These are phyloP conservation scores for Melipona quadrifasciata DNA, from an alignment of 1,140 invertebrate genomes.

Conservation along the genomic window DNA sequence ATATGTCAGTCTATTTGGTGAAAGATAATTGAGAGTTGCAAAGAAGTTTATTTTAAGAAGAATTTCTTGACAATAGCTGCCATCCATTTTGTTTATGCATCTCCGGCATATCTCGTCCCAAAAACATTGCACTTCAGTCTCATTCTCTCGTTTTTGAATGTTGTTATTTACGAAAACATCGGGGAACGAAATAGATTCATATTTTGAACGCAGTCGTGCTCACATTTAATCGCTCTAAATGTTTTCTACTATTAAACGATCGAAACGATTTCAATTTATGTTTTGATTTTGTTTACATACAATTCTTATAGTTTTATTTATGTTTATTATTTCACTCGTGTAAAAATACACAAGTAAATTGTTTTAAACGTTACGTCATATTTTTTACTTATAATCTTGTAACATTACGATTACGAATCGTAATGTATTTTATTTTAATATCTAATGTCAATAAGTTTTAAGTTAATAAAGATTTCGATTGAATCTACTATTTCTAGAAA, in stretches of 20 bases:
- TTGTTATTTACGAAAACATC: slow-evolving; percentile 13
- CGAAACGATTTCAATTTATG: not conserved
- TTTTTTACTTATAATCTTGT: not conserved
- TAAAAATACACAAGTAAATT: not conserved
- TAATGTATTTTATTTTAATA: not conserved
- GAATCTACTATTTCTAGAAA: not conserved
- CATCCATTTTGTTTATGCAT: slow-evolving; percentile 77
- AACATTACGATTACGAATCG: not conserved
- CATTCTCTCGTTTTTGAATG: slow-evolving; percentile 6
- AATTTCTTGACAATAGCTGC: slow-evolving; percentile 68
- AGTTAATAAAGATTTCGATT: not conserved
- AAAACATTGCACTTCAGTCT: slow-evolving; percentile 56
- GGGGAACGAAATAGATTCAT: not conserved
- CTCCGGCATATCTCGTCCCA: slow-evolving; percentile 52
- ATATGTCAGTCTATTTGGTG: not conserved
- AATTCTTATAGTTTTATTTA: not conserved
- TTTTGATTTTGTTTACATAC: slow-evolving; percentile 32
- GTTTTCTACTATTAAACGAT: not conserved
- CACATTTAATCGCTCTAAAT: not conserved
- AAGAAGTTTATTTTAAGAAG: slow-evolving; percentile 10
- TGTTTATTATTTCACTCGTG: not conserved
- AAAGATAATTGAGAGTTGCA: no score
- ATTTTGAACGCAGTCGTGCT: not conserved
- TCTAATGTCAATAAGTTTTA: not conserved
- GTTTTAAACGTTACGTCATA: not conserved